Evolutionary conservation across 2,797 vertebrate species (phyloP).

Genomic region (Ficedula albicollis): DNA sequence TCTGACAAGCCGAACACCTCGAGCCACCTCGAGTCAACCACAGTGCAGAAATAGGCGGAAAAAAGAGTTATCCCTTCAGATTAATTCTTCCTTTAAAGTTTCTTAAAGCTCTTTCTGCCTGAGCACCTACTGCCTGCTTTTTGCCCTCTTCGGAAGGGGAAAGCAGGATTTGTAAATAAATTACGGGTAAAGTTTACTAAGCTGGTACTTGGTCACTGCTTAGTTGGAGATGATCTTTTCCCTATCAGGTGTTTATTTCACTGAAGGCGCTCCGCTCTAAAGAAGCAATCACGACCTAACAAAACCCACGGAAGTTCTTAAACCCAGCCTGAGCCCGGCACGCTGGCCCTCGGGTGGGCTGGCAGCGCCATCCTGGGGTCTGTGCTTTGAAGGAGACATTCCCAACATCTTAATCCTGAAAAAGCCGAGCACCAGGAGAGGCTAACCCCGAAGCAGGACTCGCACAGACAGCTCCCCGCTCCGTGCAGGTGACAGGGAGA

Average conservation of each 20-base stretch:
- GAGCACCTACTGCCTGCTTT: not conserved
- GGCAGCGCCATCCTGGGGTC: fast-evolving
- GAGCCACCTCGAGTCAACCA: not conserved
- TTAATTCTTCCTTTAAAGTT: not conserved
- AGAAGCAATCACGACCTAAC: not conserved
- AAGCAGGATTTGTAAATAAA: not conserved
- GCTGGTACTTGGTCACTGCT: not conserved
- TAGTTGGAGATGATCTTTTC: not conserved
- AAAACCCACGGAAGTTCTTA: not conserved
- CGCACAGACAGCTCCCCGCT: not conserved
- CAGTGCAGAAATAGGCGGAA: not conserved
- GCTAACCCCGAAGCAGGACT: not conserved
- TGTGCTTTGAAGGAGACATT: not conserved
- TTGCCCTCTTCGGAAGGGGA: not conserved
- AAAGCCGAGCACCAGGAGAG: not conserved
- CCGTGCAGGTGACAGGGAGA: not conserved
- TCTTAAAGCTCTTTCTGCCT: not conserved
- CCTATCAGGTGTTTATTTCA: not conserved
- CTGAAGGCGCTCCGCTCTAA: not conserved
- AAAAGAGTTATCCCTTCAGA: not conserved
- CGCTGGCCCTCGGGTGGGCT: not conserved
- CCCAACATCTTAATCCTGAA: not conserved
- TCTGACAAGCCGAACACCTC: not conserved
- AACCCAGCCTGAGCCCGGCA: too few species aligned
- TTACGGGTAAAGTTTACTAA: not conserved